Base-by-base conservation (phyloP, 2,113 vertebrate genomes). In the Proterorhinus semilunaris region DNA sequence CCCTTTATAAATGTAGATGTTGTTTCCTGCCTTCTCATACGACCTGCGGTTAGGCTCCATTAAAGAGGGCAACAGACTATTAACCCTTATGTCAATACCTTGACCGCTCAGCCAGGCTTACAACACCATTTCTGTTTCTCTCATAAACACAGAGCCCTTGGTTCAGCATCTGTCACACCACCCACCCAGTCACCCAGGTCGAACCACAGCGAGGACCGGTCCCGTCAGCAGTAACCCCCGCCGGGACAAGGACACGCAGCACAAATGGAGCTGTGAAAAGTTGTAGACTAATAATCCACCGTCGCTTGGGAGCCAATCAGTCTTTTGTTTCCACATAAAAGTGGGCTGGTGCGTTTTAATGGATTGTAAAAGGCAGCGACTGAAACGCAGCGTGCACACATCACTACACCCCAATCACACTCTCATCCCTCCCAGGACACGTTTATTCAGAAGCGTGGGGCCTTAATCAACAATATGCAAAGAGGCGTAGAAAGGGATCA, bases 41-140 rank as follows among this genome's bases (percentile, higher is more conserved):
- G 45, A 68, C 61, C 76, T 77, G 82, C 68, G 69, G 81, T 82
- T 74, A 71, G 76, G 83, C 77, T 85, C 81, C 85, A 91, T 92
- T 92, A 91, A 91, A 87, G 78, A 90, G 86, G 90, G 77, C 90
- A 91, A 90, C 83, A 88, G 88, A 77, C 88, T 90, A 91, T 92
- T 92, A 92, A 91, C 90, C 90, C 79, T 78, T 2, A 27, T 75
- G 74, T 90, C 88, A 87, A 90, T 87, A 87, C 82, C 69, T 86
- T 78, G 71, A 81, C 75, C 82, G 85, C 87, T 86, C 83, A 85
- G 86, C 77, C 52, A n/a, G 51, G 63, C 87, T 87, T 84, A 85
- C 86, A 87, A 88, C 89, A 73, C 86, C 88, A 86, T 88, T 88
- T 76, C 86, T 87, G 74, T 76, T 64, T 54, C 72, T 50, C 66